Base-by-base conservation (phyloP, 2,113 vertebrate species). In the Aleadryas rufinucha region DNA sequence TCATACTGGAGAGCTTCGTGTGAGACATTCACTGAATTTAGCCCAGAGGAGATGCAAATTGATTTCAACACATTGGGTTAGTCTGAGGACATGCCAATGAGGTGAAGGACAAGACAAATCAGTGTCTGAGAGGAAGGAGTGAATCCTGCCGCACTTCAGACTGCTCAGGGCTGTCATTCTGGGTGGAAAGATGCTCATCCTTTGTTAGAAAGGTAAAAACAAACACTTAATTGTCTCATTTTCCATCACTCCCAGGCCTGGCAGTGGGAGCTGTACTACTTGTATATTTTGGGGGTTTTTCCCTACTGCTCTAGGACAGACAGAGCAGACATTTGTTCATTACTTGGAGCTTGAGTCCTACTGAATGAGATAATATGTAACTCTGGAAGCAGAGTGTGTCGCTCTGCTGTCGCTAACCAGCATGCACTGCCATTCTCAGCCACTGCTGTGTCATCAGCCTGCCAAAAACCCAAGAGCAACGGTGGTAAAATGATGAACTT, bases 11-110 rank as follows among this genome's bases (percentile, higher is more conserved):
- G 81, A 45, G 35, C n/a, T 76, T 66, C 4, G 1, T 8, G 8
- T 13, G 35, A 68, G 47, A 11, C 1, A 0, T 21, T 41, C 2
- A 1, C 13, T 93, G 63, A 33, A 59, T 41, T 59, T 41, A 49
- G 47, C 17, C n/a, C 63, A 59, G 47, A 49, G 84, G 44, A 75
- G 47, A 5, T 41, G 31, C 16, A 44, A 61, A 56, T 47, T 65
- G 12, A 16, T 72, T 63, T 54, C 45, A 75, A 45, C 16, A 16
- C 27, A 7, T 4, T 42, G 50, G 37, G 21, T 42, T 64, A 39
- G 45, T 60, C 35, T 0, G 1, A 74, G 33, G 24, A 35, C 21
- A 1, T 33, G 27, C 23, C 49, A 18, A 19, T 4, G 35, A 64
- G 23, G 11, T 33, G 30, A 23, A 60, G 65, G 59, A 54, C 26